Base-by-base conservation (phyloP, 2,113 vertebrate species). In the Hydropotes inermis region DNA sequence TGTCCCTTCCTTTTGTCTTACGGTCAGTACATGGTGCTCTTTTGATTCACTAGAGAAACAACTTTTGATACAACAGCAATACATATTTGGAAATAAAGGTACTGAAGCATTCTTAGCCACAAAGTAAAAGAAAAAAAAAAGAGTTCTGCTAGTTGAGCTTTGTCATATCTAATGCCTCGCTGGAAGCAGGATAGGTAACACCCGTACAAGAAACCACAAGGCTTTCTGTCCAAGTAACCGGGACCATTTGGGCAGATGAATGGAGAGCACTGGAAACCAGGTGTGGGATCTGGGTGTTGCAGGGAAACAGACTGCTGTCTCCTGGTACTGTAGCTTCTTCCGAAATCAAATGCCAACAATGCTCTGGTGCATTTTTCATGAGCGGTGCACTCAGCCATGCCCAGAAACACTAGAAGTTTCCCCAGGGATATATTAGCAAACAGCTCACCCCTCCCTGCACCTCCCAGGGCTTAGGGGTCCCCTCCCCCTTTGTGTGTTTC, bases 331-430 rank as follows among this genome's bases (percentile, higher is more conserved):
- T 39, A 82, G 52, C 79, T 96, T 94, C 93, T 97, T 61, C 45
- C 89, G 87, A 93, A 95, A 98, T 91, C 90, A 91, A 97, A 98
- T 47, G 64, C 55, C 87, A 98, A n/a, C 82, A 95, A 70, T 39
- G 61, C 85, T 58, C 83, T 52, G 45, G 89, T 39, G 58, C 88
- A 96, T 97, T 96, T 97, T 60, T 94, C 89, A 82, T 83, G 27
- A 96, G 84, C 88, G 93, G 94, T 84, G 96, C 93, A 96, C 67
- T 98, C 86, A 97, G 81, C 67, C 79, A 17, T 96, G 87, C 45
- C 58, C 83, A 97, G 78, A 78, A 86, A 88, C 86, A 95, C 79
- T 82, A 52, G 89, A 89, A 28, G 19, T 30, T 94, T 97, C 94
- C 92, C 92, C 33, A 64, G 98, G 50, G 96, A 92, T 55, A 28